Evolutionary conservation across 2,113 vertebrate genomes (phyloP), one percentile per base, ranked within the genome.

Genomic region (Turdus rufiventris): DNA sequence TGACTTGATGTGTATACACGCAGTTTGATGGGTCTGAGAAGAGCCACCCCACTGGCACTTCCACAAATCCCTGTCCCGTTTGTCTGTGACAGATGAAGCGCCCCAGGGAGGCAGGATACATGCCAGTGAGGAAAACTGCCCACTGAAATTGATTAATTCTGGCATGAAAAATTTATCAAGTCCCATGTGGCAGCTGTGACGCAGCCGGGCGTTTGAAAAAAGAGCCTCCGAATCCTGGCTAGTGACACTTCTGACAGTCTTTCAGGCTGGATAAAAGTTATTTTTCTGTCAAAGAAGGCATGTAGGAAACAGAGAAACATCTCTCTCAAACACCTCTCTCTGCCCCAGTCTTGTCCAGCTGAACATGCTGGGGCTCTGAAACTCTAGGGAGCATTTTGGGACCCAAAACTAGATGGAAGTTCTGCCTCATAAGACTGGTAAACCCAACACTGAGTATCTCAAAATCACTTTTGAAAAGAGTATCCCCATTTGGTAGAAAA

Each of bases 171-270:
- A 62, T 47, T 76, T 34, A 85, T 65, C 17, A 45, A 82, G 66
- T 58, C 54, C 77, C 81, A 73, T 10, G 77, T 68, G 84, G 87
- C 18, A 20, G 19, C 7, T 79, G 70, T 47, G 80, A 89, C 0
- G 3, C 72, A 81, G 80, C 31, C 0, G 0, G 1, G 14, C 0
- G 0, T 48, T 65, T 47, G 77, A 71, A 47, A 94, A 33, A 61
- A 67, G 60, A 89, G 40, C 42, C 25, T 91, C 45, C 0, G 0
- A 74, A 48, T 81, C 60, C 72, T 31, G 56, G 71, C 51, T 10
- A 3, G 43, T 45, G 57, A 73, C 65, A 68, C 31, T 68, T 45
- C 36, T n/a, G 28, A 65, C 0, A 4, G 40, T 51, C n/a, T 71
- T 68, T 67, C 19, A 53, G 48, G 23, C 13, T 42, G 79, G 48